Evolutionary conservation across 2,113 vertebrate species (phyloP).

Genomic region (Globicephala melas): DNA sequence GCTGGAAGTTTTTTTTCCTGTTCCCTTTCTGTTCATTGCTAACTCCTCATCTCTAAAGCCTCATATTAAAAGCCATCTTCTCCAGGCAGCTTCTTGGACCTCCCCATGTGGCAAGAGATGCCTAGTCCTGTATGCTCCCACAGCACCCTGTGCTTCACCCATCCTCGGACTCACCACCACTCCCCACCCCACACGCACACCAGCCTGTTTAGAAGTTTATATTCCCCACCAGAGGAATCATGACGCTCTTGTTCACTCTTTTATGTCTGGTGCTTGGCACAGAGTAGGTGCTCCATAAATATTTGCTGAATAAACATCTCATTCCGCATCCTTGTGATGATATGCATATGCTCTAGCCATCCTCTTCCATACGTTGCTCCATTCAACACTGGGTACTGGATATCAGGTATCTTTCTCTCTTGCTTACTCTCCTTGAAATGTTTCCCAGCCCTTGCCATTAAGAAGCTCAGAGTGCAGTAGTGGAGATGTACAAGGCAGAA

Average conservation of each 20-base stretch:
- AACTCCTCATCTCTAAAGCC: background rate
- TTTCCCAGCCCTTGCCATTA: background rate
- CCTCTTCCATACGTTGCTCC: background rate
- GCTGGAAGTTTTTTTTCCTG: background rate
- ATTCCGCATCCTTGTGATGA: background rate
- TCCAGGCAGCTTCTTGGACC: background rate
- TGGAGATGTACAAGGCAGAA: background rate
- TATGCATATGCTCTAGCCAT: rapidly evolving
- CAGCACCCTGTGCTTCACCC: background rate
- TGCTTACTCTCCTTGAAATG: background rate
- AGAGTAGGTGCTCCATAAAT: background rate
- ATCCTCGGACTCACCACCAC: no score
- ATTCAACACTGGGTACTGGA: background rate
- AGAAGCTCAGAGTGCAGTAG: background rate
- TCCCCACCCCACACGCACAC: background rate
- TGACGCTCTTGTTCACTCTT: background rate
- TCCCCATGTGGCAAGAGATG: no score
- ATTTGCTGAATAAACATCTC: background rate
- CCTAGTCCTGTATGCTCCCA: no score
- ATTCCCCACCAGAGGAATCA: background rate
- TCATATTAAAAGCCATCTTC: background rate
- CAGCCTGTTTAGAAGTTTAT: background rate
- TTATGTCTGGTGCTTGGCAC: background rate
- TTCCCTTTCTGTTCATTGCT: no score
- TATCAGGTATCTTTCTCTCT: background rate